These are phyloP conservation scores for Eulemur rufifrons DNA, from an alignment of 2,113 vertebrate species.

Conservation along the genomic window DNA sequence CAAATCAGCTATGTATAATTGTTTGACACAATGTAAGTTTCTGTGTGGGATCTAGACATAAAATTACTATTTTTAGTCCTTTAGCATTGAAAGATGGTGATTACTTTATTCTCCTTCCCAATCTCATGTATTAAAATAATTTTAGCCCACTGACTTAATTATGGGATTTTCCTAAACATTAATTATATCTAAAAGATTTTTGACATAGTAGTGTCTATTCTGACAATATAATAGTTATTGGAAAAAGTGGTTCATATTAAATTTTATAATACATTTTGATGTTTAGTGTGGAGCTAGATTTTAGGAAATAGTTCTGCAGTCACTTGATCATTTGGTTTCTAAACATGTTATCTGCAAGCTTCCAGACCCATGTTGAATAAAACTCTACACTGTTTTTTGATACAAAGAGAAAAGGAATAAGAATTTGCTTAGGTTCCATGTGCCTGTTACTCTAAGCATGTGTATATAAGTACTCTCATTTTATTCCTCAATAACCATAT, in stretches of 20 bases:
- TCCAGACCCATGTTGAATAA: neutral
- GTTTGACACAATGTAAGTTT: neutral
- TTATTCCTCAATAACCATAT: neutral
- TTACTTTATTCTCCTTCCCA: neutral
- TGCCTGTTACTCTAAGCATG: neutral
- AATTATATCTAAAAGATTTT: neutral
- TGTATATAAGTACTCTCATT: neutral
- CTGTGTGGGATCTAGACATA: neutral
- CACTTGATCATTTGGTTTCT: neutral
- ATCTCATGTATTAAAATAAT: conserved; percentile 26
- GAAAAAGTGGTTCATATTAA: neutral
- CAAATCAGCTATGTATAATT: neutral
- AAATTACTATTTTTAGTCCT: neutral
- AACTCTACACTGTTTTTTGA: neutral
- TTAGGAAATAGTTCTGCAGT: neutral
- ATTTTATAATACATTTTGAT: neutral
- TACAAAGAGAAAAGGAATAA: neutral
- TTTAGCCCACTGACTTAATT: conserved; percentile 28
- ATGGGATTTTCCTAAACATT: neutral
- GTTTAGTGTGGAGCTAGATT: neutral
- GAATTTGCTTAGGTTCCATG: neutral
- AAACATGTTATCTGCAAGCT: neutral
- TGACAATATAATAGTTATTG: neutral
- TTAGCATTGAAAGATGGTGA: neutral
- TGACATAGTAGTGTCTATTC: neutral